These are phyloP conservation scores for Dynastes maya DNA, from an alignment of 2,888 invertebrate genomes.

Conservation along the genomic window DNA sequence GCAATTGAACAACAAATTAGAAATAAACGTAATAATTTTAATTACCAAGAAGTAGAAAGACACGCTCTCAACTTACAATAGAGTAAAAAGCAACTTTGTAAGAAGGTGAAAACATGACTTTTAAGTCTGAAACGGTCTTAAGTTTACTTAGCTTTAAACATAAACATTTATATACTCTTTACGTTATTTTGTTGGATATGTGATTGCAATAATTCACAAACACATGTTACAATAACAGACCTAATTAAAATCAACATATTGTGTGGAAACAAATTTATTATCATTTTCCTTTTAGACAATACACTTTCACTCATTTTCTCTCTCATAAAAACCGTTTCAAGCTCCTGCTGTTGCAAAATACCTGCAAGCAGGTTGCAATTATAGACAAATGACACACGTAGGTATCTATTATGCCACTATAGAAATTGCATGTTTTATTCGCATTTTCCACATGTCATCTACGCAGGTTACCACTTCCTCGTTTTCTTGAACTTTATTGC, in stretches of 20 bases:
- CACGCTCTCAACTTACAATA: no score
- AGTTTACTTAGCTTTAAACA: no score
- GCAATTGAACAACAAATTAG: no score
- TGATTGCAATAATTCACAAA: no score
- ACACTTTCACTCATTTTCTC: slow-evolving; percentile 21
- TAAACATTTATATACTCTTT: no score
- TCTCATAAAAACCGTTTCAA: not conserved
- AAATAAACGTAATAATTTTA: no score
- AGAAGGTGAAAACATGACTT: no score
- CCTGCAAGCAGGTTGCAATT: not conserved
- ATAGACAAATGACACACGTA: not conserved
- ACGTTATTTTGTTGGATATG: no score
- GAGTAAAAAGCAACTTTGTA: no score
- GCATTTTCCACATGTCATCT: slow-evolving; percentile 11
- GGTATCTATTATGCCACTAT: not conserved
- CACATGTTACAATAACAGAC: no score
- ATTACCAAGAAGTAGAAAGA: no score
- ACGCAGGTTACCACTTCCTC: not conserved
- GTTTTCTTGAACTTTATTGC: not conserved
- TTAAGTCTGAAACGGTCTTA: no score
- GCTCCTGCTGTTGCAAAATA: not conserved
- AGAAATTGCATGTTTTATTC: slow-evolving; percentile 12
- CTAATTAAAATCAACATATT: not conserved
- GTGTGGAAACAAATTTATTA: not conserved
- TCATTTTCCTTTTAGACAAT: slow-evolving; percentile 6